Percentiles rank a stretch among this genome's conserved stretches.
phyloP scores from a whole-genome alignment of 2,113 vertebrate genomes.

The Pleuronectes platessa region DNA sequence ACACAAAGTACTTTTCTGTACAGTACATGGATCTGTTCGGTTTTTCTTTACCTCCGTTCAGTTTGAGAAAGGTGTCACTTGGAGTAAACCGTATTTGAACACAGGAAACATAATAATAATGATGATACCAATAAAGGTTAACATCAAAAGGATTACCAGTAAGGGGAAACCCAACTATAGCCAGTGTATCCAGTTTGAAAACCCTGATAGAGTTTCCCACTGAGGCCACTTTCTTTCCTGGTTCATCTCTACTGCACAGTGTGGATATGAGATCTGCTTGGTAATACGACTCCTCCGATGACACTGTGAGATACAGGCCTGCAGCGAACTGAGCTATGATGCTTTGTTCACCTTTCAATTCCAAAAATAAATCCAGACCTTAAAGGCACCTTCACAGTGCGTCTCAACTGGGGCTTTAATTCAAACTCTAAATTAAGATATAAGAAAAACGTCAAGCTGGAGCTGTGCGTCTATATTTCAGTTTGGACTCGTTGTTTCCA shows the following conservation, averaged over 20 bases:
- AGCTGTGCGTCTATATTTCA: not conserved
- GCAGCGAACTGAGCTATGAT: conserved; percentile 34
- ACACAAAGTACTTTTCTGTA: not conserved
- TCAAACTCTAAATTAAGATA: not conserved
- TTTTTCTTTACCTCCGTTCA: not conserved
- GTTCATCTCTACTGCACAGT: not conserved
- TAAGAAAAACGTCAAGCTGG: not conserved
- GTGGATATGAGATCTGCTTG: not conserved
- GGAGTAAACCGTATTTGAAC: not conserved
- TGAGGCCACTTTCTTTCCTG: conserved; percentile 7
- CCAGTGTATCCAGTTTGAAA: conserved; percentile 2
- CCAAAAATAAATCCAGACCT: conserved; percentile 9
- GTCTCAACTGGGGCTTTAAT: not conserved
- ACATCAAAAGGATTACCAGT: too few species aligned
- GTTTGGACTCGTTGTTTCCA: not conserved
- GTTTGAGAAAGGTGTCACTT: not conserved
- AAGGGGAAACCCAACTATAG: too few species aligned
- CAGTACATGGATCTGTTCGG: not conserved
- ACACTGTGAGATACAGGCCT: conserved; percentile 17
- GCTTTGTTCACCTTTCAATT: conserved; percentile 32
- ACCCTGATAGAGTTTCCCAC: not conserved
- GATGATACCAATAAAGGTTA: too few species aligned
- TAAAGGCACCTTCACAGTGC: conserved; percentile 5
- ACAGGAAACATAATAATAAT: not conserved
- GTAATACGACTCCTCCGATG: conserved; percentile 13